Base-by-base conservation (phyloP, 2,888 invertebrate genomes). In the Congeria kusceri region DNA sequence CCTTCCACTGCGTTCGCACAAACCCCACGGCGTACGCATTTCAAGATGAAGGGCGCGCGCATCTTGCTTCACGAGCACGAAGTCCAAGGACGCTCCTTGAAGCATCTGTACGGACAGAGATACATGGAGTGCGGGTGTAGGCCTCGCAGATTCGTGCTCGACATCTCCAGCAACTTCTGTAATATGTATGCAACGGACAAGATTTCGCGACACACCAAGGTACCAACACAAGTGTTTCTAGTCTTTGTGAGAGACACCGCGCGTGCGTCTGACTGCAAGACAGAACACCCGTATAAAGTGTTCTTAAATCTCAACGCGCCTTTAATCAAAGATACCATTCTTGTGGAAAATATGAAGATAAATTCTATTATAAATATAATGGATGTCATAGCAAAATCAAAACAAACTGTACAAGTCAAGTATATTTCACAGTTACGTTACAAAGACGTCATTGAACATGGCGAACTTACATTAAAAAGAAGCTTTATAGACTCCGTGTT, bases 331-430 rank as follows among this genome's bases (percentile, higher is more conserved):
- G 20, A 53, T 23, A 53, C 9, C 11, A 20, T 53, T 53, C 25
- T 4, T 4, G 25, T 53, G 1, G 53, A 53, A 23, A 53, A 23
- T 9, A 7, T 53, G 53, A 39, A 15, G 39, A 15, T 53, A 25
- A 25, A 53, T 25, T 9, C 7, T 20, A 23, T 53, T 20, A 20
- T 53, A 20, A 53, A 25, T 25, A 53, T 53, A n/a, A 25, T 18
- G 53, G 53, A 53, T 20, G 23, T 53, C 25, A 53, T 53, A 20
- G 25, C 53, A 53, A 53, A 53, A 53, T 23, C 53, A 2, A 53
- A 53, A 53, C 53, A 25, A 53, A 39, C 39, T 39, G 39, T 39
- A 39, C 39, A 39, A 39, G 13, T 39, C 13, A 39, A 39, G 39
- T 39, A 39, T 39, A 39, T 11, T 39, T 39, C 39, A 39, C 1